phyloP scores from a whole-genome alignment of 1,140 invertebrate species.

The Sycobia sp. region DNA sequence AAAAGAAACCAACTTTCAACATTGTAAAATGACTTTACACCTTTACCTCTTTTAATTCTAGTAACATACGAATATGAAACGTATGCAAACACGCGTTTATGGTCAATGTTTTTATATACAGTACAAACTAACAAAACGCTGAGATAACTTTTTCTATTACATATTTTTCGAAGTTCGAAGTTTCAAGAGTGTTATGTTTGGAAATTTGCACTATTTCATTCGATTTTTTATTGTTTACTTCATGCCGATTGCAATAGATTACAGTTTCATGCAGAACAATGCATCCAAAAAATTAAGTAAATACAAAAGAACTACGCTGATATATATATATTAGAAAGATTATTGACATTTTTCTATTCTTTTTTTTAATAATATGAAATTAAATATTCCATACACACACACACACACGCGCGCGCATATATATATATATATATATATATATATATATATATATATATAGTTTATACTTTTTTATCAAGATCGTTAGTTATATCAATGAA shows the following conservation, averaged over 20 bases:
- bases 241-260: conserved; percentile 24
- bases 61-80: conserved; percentile 23
- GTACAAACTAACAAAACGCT: conserved; percentile 28
- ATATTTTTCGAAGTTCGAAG: conserved; percentile 8
- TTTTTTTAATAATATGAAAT: too few species aligned
- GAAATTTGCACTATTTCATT: conserved; percentile 8
- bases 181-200: background rate
- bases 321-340: background rate
- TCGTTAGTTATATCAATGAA: too few species aligned
- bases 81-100: conserved; percentile 28
- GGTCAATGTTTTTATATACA: conserved; percentile 32
- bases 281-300: conserved; percentile 27
- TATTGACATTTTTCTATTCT: background rate
- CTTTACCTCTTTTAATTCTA: conserved; percentile 12
- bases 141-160: conserved; percentile 23
- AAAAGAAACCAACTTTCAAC: background rate
- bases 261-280: conserved; percentile 2
- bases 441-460: too few species aligned
- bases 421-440: too few species aligned
- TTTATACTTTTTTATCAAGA: too few species aligned
- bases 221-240: conserved; percentile 11
- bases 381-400: too few species aligned
- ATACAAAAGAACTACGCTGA: conserved; percentile 32
- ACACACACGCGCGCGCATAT: too few species aligned
- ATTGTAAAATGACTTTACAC: conserved; percentile 27